Percentiles rank a stretch among this genome's conserved stretches.
These are phyloP conservation scores for Oscheius sp. DNA, from an alignment of 2,888 invertebrate species.

Conservation along the genomic window DNA sequence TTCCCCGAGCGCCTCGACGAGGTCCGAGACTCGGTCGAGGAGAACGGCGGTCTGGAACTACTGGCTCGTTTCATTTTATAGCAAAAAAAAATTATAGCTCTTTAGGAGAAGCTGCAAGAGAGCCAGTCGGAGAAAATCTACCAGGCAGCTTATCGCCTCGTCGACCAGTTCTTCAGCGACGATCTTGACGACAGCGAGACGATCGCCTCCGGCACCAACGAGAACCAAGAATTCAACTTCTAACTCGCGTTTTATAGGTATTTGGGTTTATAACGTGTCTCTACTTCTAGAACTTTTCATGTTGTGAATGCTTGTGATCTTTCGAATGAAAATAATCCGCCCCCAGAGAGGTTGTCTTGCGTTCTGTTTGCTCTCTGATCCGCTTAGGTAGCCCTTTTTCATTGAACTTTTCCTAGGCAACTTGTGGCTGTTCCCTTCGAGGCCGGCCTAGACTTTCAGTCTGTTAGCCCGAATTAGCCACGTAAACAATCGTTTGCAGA, in stretches of 20 bases:
- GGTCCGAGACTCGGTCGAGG: constrained; percentile 86
- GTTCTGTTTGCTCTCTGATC: constrained; percentile 22
- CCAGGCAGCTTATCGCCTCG: constrained; percentile 75
- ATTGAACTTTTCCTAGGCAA: not conserved
- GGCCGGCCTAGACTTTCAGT: too few species aligned
- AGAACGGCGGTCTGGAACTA: constrained; percentile 81
- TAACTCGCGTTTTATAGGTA: not conserved
- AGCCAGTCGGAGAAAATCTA: constrained; percentile 76
- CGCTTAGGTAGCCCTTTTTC: not conserved
- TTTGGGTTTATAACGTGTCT: constrained; percentile 11
- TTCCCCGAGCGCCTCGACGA: constrained; percentile 78
- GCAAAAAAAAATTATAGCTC: too few species aligned
- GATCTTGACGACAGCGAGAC: constrained; percentile 44
- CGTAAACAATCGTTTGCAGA: too few species aligned
- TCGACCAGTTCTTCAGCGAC: constrained; percentile 76
- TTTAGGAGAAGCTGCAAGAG: constrained; percentile 75
- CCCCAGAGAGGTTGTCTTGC: not conserved
- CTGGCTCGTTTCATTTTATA: constrained; percentile 57
- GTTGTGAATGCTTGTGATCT: constrained; percentile 20
- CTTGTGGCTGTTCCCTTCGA: not conserved
- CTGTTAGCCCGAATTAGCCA: too few species aligned
- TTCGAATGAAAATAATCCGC: constrained; percentile 14
- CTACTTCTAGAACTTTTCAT: not conserved
- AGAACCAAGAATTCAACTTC: constrained; percentile 34
- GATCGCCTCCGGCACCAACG: not conserved